Evolutionary conservation across 2,797 vertebrate genomes (phyloP), one percentile per base, ranked within the genome.

Genomic region (Malacoraja senta): DNA sequence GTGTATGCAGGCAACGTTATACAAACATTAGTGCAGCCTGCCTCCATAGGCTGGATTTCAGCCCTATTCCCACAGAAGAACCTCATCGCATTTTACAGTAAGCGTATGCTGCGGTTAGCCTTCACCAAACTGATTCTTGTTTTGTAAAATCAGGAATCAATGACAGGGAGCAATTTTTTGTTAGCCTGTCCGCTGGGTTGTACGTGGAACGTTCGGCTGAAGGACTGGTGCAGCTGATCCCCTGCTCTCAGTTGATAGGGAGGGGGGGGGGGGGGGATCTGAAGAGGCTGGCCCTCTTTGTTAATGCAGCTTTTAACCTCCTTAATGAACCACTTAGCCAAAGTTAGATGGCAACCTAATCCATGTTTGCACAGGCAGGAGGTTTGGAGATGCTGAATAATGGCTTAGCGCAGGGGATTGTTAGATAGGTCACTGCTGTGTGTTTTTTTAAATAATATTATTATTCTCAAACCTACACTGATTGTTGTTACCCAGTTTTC

Each of bases 141-240:
- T 97, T 53, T 97, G 96, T 96, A 96, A 97, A 88, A 97, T 97
- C 96, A 97, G 96, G 95, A 96, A 96, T 96, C 96, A 96, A 96
- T 96, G 97, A 97, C 96, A 96, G 96, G 96, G 96, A 96, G 96
- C 96, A 96, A 53, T 6, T 53, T 97, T 97, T 97, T 96, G 44
- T 53, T 97, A 96, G 96, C 97, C 96, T 96, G 96, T 96, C 96
- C 96, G 96, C 96, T 97, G 96, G 95, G 96, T 96, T 97, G 96
- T 96, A 96, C 96, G 96, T 96, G 95, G 96, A 96, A 96, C 97
- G 96, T 97, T 97, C 96, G 97, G 96, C 96, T 97, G 96, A 96
- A 96, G 96, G 97, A 97, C 97, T 97, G 95, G 95, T 94, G 93
- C 96, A 97, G 97, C 96, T 97, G 97, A 97, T 97, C 97, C 96